Conservation (phyloP, 1,140 invertebrate genomes). For the Zaprionus nigranus region DNA sequence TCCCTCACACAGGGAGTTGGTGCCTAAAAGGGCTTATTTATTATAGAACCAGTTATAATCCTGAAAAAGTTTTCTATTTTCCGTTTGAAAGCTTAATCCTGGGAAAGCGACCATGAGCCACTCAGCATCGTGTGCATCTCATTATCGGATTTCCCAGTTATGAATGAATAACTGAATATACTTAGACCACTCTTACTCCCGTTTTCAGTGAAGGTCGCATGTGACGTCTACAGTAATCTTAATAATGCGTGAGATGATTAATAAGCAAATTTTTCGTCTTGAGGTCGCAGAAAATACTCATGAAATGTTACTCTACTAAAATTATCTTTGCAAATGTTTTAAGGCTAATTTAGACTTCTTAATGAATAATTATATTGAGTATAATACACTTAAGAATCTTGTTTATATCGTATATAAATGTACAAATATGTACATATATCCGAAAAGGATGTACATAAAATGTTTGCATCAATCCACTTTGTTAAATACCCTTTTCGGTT, state of each 20-base stretch:
- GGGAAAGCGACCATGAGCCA: neutral
- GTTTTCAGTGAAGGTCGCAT: neutral
- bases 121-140: conserved; percentile 19
- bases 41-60: neutral
- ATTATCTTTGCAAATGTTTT: neutral
- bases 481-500: too few species aligned
- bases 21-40: neutral
- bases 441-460: too few species aligned
- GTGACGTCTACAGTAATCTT: neutral
- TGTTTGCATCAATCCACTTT: neutral
- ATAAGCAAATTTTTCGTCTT: neutral
- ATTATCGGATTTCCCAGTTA: conserved; percentile 19
- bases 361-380: neutral
- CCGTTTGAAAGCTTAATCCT: neutral
- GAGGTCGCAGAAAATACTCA: neutral
- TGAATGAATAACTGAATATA: neutral
- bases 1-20: neutral
- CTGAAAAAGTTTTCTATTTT: neutral
- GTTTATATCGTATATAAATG: neutral
- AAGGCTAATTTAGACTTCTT: neutral
- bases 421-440: neutral
- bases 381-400: too few species aligned
- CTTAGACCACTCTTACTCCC: neutral
- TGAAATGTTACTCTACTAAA: neutral
- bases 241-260: neutral